These are phyloP conservation scores for Paragorgia papillata DNA, from an alignment of 92 coral and sea anemone species.

Conservation along the genomic window DNA sequence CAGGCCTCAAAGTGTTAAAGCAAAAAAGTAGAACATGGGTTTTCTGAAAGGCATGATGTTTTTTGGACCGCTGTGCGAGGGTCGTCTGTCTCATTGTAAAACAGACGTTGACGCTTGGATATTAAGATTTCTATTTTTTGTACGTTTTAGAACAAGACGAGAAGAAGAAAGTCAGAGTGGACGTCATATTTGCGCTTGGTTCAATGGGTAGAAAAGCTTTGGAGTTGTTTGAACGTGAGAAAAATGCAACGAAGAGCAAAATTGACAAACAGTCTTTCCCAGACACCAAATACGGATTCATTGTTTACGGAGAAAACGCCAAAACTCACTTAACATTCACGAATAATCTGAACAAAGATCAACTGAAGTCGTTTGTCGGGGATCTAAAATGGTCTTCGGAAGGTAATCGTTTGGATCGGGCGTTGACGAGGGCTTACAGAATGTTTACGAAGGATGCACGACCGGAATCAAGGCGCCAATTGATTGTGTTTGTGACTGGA, in stretches of 20 bases:
- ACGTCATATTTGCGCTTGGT: conserved; percentile 57
- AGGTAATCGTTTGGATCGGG: conserved; percentile 1
- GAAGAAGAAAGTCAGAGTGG: conserved; percentile 39
- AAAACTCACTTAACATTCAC: conserved; percentile 38
- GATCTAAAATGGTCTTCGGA: conserved; percentile 18
- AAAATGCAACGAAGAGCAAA: conserved; percentile 41
- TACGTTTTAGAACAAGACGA: conserved; percentile 20
- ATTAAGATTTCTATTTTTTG: no score
- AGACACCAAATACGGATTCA: conserved; percentile 48
- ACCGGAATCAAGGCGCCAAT: conserved; percentile 71
- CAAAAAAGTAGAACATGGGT: no score
- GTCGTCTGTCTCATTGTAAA: no score
- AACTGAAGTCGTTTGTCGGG: conserved; percentile 37
- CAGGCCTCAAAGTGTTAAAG: no score
- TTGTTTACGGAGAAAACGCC: conserved; percentile 48
- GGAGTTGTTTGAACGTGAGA: conserved; percentile 34
- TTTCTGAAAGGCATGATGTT: no score
- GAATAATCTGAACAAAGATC: conserved; percentile 15
- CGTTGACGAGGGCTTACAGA: conserved; percentile 7
- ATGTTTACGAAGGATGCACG: conserved; percentile 67
- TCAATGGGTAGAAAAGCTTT: conserved; percentile 38
- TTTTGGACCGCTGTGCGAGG: no score
- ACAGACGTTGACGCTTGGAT: no score
- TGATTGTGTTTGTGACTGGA: conserved; percentile 79
- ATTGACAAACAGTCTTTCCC: conserved; percentile 49